A percentile compares a stretch with the other conserved stretches of the same genome.
These are phyloP conservation scores for Amphimallon solstitiale DNA, from an alignment of 2,888 invertebrate species.

Conservation along the genomic window DNA sequence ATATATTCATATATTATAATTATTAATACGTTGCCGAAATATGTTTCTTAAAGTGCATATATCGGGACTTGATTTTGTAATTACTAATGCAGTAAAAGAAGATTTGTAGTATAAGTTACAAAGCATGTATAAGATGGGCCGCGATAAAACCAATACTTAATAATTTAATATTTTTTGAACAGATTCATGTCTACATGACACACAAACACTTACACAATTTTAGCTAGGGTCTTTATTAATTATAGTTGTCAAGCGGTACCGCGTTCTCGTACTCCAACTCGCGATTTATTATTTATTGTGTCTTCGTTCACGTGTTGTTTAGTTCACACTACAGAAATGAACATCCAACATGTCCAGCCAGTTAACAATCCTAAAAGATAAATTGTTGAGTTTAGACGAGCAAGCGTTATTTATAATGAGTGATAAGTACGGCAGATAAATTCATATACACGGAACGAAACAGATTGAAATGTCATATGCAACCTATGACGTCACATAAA, in stretches of 20 bases:
- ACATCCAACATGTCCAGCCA: constrained; percentile 35
- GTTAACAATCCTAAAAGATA: constrained; percentile 42
- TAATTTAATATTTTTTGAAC: neutral
- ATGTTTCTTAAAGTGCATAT: no score
- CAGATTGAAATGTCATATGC: constrained; percentile 44
- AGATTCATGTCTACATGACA: neutral
- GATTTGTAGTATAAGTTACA: no score
- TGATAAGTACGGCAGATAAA: constrained; percentile 43
- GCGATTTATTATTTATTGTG: constrained; percentile 32
- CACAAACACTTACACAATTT: constrained; percentile 8
- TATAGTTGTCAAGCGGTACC: constrained; percentile 23
- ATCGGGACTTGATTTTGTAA: no score
- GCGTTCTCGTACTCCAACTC: constrained; percentile 19
- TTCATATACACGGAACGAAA: constrained; percentile 38
- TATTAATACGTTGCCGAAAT: no score
- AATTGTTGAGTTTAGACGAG: constrained; percentile 43
- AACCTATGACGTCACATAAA: constrained; percentile 38
- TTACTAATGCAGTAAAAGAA: no score
- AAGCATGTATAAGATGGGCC: no score
- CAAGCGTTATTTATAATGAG: constrained; percentile 45
- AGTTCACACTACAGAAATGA: constrained; percentile 36
- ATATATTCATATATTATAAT: no score
- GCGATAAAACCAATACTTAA: no score
- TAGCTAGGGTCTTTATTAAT: constrained; percentile 26
- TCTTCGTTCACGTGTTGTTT: constrained; percentile 25